These are phyloP conservation scores for Stegastes partitus DNA, from an alignment of 2,113 vertebrate species.

Conservation along the genomic window DNA sequence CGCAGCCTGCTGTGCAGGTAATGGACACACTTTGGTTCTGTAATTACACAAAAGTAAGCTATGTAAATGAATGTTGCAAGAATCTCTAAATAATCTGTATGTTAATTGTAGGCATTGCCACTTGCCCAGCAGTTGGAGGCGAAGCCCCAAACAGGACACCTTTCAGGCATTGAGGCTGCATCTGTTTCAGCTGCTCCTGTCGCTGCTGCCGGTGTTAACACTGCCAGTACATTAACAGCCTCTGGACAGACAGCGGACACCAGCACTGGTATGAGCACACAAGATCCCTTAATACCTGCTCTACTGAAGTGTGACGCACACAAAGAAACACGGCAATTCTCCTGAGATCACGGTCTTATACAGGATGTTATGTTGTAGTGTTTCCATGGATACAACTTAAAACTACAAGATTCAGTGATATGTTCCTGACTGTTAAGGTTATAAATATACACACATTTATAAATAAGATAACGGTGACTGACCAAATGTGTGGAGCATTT, in stretches of 20 bases:
- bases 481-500: background rate
- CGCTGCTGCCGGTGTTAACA: constrained; percentile 47
- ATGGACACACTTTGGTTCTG: background rate
- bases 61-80: background rate
- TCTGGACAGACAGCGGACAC: constrained; percentile 45
- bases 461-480: no score
- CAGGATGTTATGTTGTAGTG: background rate
- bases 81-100: background rate
- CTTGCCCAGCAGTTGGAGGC: constrained; percentile 68
- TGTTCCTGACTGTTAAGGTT: no score
- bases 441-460: no score
- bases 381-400: background rate
- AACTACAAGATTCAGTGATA: no score
- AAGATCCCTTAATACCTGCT: background rate
- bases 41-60: background rate
- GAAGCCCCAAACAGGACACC: constrained; percentile 57
- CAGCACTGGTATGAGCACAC: constrained; percentile 54
- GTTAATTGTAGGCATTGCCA: constrained; percentile 59
- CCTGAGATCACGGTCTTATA: constrained; percentile 3
- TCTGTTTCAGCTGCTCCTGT: constrained; percentile 42
- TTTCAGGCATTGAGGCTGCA: constrained; percentile 41
- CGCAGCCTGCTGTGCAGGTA: constrained; percentile 90
- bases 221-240: constrained; percentile 44
- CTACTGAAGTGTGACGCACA: background rate
- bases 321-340: background rate